Evolutionary conservation across 1,140 invertebrate genomes (phyloP), one percentile per base, ranked within the genome.

Genomic region (Paramacrobiotus metropolitanus): DNA sequence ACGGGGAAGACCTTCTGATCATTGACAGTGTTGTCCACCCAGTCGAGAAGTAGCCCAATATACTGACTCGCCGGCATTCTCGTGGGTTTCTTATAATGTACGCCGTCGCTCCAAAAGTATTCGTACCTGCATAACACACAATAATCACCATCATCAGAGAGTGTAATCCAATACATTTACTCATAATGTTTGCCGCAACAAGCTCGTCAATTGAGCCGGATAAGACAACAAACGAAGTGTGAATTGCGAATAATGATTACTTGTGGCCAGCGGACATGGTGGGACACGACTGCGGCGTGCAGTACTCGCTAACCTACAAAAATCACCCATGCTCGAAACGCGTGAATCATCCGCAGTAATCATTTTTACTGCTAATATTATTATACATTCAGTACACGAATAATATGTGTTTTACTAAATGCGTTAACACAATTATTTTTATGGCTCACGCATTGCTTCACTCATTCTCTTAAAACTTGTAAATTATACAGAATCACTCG

Each of bases 1-100:
- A 85, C 81, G 21, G 87, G 87, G 70, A 91, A 91, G 21, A 89
- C 73, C 64, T 76, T 75, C 75, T 91, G 87, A 74, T 93, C 85
- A 71, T 94, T 94, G 64, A 94, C 93, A 74, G 92, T 87, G 21
- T 78, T 70, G 74, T 94, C 90, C 48, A 87, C 83, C 90, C 90
- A 94, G 69, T 94, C 88, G 87, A 94, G 93, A 21, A 94, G 74
- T 44, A 87, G 75, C 63, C 80, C 77, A 62, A 93, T 83, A 72
- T 94, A 94, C 69, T 87, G 81, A 29, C 83, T 83, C 3, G 90
- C 90, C 21, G 89, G 84, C 60, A 94, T 71, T 59, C 81, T 79
- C 29, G 86, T 89, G 3, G 90, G 89, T 70, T 87, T 91, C 71
- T 90, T 92, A 69, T 85, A 92, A 21, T 75, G 69, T 30, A 80